Base-by-base conservation (phyloP, 2,113 vertebrate species). In the Tamias sibiricus region DNA sequence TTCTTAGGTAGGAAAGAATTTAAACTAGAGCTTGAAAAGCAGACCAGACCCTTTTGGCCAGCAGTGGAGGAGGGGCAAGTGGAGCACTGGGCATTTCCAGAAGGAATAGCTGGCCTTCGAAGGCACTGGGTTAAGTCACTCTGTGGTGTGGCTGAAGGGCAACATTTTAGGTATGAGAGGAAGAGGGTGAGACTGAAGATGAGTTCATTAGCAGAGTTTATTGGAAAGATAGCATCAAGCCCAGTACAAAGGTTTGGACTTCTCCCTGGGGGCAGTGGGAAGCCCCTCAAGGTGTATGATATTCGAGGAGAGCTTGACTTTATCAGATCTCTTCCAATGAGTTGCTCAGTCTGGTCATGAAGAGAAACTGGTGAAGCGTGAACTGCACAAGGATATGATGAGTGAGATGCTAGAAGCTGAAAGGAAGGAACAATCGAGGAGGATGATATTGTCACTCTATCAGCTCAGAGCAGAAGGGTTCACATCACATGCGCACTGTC, bases 1-100 rank as follows among this genome's bases (percentile, higher is more conserved):
- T 88, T 90, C 72, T 87, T 92, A 37, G n/a, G 92, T 90, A 89
- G 42, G 37, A 40, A 19, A 84, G 24, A 91, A 93, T 79, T 89
- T 59, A 16, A 90, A 91, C 28, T 62, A 74, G 52, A 86, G n/a
- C 32, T 76, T 10, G 47, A 74, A 47, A 64, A 54, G 47, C 74
- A 72, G 52, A 37, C 35, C 54, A 35, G 17, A 40, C 8, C 12
- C 7, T 92, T 17, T 6, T 37, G 8, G 11, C 19, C 68, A n/a
- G 30, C 5, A n/a, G 17, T 17, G 35, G 30, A 28, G 0, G 13
- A 40, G 4, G 13, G 17, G 24, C 0, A 11, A 47, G 4, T 22
- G 91, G 6, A 44, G 24, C 49, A 12, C 12, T 40, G 44, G 35
- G 2, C 28, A 11, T 91, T 83, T 64, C 59, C 49, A 83, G 74